Evolutionary conservation across 2,113 vertebrate genomes (phyloP).

Genomic region (Eretmodus cyanostictus): DNA sequence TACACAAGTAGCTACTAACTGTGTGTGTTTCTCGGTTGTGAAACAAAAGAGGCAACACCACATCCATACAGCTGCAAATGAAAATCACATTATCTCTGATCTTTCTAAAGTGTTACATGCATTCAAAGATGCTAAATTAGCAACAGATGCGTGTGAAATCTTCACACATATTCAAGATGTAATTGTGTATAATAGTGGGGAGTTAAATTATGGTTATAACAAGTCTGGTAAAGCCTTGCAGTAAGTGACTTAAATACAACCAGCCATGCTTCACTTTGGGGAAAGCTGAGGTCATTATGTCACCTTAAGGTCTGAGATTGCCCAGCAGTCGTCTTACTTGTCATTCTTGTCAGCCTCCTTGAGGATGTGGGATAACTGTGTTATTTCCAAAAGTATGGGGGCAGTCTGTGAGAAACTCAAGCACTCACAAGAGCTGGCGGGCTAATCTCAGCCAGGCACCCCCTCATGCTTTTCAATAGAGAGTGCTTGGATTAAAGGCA

Average conservation of each 20-base stretch:
- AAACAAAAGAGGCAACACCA: not conserved
- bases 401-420: slow-evolving; percentile 68
- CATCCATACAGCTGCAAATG: not conserved
- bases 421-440: slow-evolving; percentile 66
- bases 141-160: not conserved
- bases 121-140: not conserved
- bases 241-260: not conserved
- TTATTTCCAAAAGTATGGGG: slow-evolving; percentile 61
- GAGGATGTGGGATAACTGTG: slow-evolving; percentile 65
- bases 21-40: not conserved
- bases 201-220: not conserved
- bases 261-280: slow-evolving; percentile 1
- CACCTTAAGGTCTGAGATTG: slow-evolving; percentile 47
- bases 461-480: slow-evolving; percentile 71
- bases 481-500: slow-evolving; percentile 78
- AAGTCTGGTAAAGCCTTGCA: not conserved
- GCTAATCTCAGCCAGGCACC: slow-evolving; percentile 75
- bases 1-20: not conserved
- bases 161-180: not conserved
- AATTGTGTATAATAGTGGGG: not conserved
- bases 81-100: not conserved
- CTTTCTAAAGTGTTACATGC: not conserved
- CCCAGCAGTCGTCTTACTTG: slow-evolving; percentile 55
- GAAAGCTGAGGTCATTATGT: slow-evolving; percentile 41
- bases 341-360: slow-evolving; percentile 61